A percentile compares a stretch with the other conserved stretches of the same genome.
Evolutionary conservation across 2,888 invertebrate species (phyloP).

Genomic region (Spodoptera exigua): DNA sequence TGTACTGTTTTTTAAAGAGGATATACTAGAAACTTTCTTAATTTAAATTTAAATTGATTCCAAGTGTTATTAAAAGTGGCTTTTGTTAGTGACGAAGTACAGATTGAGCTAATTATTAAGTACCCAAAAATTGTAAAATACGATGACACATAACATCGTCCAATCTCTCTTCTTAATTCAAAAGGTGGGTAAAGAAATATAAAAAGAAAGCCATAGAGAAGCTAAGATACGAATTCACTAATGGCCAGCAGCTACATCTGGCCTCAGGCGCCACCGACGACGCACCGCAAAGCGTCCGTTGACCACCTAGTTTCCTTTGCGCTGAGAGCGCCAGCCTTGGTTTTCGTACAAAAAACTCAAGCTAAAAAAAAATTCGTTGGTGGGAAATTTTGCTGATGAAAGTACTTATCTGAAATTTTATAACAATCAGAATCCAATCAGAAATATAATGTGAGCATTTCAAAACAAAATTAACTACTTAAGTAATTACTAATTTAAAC

Average conservation of each 20-base stretch:
- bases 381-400: conserved; percentile 6
- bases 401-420: background rate
- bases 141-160: background rate
- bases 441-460: too few relatives aligned
- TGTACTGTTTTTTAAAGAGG: conserved; percentile 8
- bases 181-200: too few relatives aligned
- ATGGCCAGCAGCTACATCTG: conserved; percentile 35
- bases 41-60: too few relatives aligned
- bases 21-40: too few relatives aligned
- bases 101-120: too few relatives aligned
- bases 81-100: too few relatives aligned
- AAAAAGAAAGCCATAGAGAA: conserved; percentile 19
- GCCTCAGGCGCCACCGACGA: conserved; percentile 34
- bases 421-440: too few relatives aligned
- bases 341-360: conserved; percentile 11
- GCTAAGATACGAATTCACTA: conserved; percentile 31
- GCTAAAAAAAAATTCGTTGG: background rate
- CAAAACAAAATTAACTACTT: too few relatives aligned
- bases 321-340: conserved; percentile 1
- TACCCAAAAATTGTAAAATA: too few relatives aligned
- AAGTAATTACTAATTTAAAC: too few relatives aligned
- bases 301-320: conserved; percentile 50
- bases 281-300: conserved; percentile 46
- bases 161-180: background rate
- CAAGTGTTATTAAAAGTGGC: too few relatives aligned